A percentile compares a stretch with the other conserved stretches of the same genome.
These are phyloP conservation scores for Typhlichthys subterraneus DNA, from an alignment of 2,797 vertebrate genomes.

Conservation along the genomic window DNA sequence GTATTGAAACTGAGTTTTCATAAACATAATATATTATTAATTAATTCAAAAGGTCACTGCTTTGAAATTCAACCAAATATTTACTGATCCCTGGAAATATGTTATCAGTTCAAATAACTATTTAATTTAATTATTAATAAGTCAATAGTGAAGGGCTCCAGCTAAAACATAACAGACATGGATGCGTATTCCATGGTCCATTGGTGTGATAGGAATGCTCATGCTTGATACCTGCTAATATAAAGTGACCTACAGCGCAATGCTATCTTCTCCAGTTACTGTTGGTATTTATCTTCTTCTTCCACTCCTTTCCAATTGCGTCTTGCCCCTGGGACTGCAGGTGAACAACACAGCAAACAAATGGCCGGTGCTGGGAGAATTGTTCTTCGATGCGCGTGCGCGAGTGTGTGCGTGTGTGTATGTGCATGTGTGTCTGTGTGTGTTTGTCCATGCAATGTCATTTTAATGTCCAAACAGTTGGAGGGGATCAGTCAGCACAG, in stretches of 20 bases:
- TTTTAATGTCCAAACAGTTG: slow-evolving; percentile 13
- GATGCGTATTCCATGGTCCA: slow-evolving; percentile 1
- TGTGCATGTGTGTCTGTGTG: slow-evolving; percentile 1
- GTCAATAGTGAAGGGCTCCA: not conserved
- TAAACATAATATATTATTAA: too few relatives aligned
- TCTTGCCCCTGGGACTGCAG: slow-evolving; percentile 37
- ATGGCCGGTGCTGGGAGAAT: slow-evolving; percentile 33
- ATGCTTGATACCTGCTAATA: slow-evolving; percentile 24
- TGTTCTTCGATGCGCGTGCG: slow-evolving; percentile 18
- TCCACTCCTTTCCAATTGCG: slow-evolving; percentile 20
- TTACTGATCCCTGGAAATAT: too few relatives aligned
- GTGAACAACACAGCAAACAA: slow-evolving; percentile 43
- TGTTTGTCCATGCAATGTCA: not conserved
- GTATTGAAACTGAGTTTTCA: too few relatives aligned
- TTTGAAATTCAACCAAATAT: too few relatives aligned
- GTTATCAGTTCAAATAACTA: too few relatives aligned
- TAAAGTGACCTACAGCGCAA: slow-evolving; percentile 9
- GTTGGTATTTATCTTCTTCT: slow-evolving; percentile 36
- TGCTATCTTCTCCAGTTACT: slow-evolving; percentile 2
- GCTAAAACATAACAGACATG: not conserved
- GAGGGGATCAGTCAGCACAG: not conserved
- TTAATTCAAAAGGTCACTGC: too few relatives aligned
- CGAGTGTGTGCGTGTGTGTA: slow-evolving; percentile 1
- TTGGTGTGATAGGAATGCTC: slow-evolving; percentile 4
- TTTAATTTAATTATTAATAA: too few relatives aligned